phyloP scores from a whole-genome alignment of 2,888 invertebrate genomes.

The Ernsta delagoae region DNA sequence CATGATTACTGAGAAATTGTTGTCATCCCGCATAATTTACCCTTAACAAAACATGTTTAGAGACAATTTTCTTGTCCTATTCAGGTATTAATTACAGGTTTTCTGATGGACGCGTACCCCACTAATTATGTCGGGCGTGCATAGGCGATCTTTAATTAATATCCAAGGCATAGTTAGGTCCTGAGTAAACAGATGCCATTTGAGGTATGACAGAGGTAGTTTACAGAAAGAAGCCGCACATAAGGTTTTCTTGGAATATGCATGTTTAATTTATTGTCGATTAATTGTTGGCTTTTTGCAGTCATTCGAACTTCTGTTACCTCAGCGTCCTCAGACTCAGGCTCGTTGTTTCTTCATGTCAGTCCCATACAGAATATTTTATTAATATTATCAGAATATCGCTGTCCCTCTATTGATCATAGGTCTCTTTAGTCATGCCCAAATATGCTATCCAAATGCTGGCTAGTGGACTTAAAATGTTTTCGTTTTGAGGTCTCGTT shows the following conservation, averaged over 20 bases:
- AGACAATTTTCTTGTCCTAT: conserved; percentile 41
- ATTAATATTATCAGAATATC: no score
- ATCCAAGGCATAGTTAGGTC: conserved; percentile 41
- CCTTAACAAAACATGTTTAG: conserved; percentile 24
- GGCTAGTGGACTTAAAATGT: no score
- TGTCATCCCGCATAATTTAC: conserved; percentile 6
- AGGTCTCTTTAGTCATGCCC: no score
- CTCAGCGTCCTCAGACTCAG: no score
- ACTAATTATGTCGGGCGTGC: conserved; percentile 38
- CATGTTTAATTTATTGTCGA: no score
- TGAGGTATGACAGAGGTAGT: conserved; percentile 37
- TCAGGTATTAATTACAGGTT: conserved; percentile 32
- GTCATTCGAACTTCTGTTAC: not conserved
- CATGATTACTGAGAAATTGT: not conserved
- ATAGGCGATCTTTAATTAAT: conserved; percentile 40
- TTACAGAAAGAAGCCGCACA: conserved; percentile 41
- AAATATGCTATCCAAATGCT: no score
- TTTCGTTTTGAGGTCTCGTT: no score
- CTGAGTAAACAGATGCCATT: conserved; percentile 41
- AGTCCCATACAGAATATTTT: no score
- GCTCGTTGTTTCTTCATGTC: no score
- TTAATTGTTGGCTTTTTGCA: no score
- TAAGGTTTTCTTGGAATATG: no score
- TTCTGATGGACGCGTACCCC: conserved; percentile 23
- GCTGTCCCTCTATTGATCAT: no score